Conservation (phyloP, 2,113 vertebrate genomes). For the Cyprinodon variegatus region DNA sequence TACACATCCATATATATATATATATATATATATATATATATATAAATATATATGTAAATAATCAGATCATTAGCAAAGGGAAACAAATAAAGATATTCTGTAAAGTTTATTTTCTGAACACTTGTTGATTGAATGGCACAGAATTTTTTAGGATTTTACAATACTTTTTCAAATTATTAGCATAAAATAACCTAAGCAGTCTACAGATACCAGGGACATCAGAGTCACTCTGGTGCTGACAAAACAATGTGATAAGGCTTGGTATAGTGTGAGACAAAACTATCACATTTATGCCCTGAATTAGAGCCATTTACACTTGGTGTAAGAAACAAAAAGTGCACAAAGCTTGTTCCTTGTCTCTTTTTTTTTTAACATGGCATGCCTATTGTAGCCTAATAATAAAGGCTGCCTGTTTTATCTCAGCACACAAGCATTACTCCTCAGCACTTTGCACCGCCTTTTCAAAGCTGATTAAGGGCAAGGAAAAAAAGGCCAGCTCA, state of each 20-base stretch:
- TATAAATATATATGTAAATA: no score
- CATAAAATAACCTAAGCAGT: conserved; percentile 22
- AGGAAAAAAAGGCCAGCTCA: conserved; percentile 65
- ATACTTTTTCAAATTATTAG: conserved; percentile 19
- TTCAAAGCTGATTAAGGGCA: conserved; percentile 72
- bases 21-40: no score
- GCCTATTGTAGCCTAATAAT: conserved; percentile 72
- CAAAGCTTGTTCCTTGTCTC: conserved; percentile 58
- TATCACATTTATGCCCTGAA: conserved; percentile 27
- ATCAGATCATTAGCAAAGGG: no score
- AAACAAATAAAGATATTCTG: no score
- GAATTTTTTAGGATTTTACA: background rate
- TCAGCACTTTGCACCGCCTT: conserved; percentile 63
- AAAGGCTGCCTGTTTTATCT: conserved; percentile 74
- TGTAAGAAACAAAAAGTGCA: conserved; percentile 35
- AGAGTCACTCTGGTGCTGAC: background rate
- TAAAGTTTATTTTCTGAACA: no score
- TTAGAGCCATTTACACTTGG: conserved; percentile 36
- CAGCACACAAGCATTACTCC: conserved; percentile 69
- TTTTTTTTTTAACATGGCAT: conserved; percentile 59
- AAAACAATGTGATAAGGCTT: conserved; percentile 17
- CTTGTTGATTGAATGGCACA: background rate
- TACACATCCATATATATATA: no score
- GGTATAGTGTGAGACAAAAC: conserved; percentile 22
- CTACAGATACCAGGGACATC: conserved; percentile 11